These are phyloP conservation scores for Acronicta leporina DNA, from an alignment of 2,888 invertebrate genomes.

Conservation along the genomic window DNA sequence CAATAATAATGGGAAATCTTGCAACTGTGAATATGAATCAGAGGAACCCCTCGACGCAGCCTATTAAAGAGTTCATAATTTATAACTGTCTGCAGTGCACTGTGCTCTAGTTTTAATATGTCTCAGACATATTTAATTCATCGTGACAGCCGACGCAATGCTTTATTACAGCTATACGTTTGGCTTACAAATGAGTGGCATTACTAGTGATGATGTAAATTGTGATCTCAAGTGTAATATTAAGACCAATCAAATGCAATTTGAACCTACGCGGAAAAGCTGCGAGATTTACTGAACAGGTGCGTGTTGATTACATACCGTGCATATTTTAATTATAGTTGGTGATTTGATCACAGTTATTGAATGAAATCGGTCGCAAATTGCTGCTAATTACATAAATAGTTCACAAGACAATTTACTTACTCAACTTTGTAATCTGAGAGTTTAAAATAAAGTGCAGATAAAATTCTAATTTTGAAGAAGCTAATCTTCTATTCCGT, in stretches of 20 bases:
- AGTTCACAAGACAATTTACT: conserved; percentile 19
- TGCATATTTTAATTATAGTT: conserved; percentile 52
- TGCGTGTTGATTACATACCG: conserved; percentile 53
- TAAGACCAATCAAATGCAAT: conserved; percentile 47
- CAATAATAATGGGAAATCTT: conserved; percentile 65
- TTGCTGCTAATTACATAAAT: conserved; percentile 39
- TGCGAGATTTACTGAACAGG: conserved; percentile 25
- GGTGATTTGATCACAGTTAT: conserved; percentile 53
- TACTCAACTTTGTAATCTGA: background rate
- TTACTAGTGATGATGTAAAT: conserved; percentile 50
- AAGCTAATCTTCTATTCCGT: background rate
- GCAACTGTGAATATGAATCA: conserved; percentile 61
- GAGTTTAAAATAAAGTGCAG: too few relatives aligned
- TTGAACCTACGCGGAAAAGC: conserved; percentile 69
- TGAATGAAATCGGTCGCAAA: conserved; percentile 37
- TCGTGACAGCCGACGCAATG: conserved; percentile 43
- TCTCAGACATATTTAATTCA: conserved; percentile 59
- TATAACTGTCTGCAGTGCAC: conserved; percentile 66
- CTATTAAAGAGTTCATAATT: conserved; percentile 68
- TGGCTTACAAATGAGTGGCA: conserved; percentile 48
- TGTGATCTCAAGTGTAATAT: conserved; percentile 46
- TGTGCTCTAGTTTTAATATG: conserved; percentile 62
- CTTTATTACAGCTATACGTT: conserved; percentile 42
- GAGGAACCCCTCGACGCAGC: conserved; percentile 50
- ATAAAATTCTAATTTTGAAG: background rate